Conservation (phyloP, 1,140 invertebrate species). For the Limonius californicus region DNA sequence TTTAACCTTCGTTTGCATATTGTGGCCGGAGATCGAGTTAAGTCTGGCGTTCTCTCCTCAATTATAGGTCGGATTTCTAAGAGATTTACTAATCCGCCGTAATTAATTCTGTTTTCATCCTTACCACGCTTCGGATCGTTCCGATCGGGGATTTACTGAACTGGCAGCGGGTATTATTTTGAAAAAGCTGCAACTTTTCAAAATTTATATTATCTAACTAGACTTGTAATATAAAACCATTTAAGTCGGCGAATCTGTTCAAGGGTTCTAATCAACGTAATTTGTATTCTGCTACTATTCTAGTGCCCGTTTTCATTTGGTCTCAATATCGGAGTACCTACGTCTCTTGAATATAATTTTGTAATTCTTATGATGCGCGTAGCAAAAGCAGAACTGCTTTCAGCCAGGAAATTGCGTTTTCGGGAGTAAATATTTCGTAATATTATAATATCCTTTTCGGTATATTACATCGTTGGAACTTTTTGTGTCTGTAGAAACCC, state of each 20-base stretch:
- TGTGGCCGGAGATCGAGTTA: neutral
- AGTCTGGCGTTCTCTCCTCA: neutral
- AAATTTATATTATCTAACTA: neutral
- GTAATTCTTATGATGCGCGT: conserved; percentile 1
- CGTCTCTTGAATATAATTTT: conserved; percentile 1
- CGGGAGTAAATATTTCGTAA: neutral
- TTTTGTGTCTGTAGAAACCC: neutral
- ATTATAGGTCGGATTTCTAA: neutral
- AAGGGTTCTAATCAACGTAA: neutral
- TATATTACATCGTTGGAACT: conserved; percentile 1
- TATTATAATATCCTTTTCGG: conserved; percentile 1
- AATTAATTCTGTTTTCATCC: neutral
- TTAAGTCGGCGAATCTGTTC: conserved; percentile 1
- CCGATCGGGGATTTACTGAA: neutral
- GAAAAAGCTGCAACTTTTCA: neutral
- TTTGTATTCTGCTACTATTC: conserved; percentile 1
- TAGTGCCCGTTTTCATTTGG: conserved; percentile 1
- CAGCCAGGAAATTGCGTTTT: conserved; percentile 1
- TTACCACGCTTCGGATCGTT: neutral
- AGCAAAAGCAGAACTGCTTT: conserved; percentile 1
- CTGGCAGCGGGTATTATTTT: neutral
- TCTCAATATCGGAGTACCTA: conserved; percentile 1
- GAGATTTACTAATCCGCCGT: neutral
- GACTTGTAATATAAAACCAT: conserved; percentile 1
- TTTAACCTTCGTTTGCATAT: neutral